Evolutionary conservation across 2,113 vertebrate genomes (phyloP), one percentile per base, ranked within the genome.

Genomic region (Rhadina sibilatrix): DNA sequence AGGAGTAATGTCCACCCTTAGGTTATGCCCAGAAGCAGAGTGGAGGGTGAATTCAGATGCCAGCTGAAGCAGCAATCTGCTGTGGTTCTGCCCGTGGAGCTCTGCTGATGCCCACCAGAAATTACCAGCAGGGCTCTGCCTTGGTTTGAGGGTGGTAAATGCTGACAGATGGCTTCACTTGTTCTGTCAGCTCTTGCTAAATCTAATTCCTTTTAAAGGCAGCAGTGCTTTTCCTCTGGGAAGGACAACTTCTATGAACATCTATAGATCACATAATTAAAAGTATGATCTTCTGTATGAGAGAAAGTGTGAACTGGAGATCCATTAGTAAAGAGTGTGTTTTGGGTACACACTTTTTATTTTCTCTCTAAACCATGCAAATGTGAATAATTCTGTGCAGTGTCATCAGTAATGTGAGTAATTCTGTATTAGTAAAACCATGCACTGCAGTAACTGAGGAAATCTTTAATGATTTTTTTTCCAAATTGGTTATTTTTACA

Each of bases 1-100:
- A 53, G 22, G 5, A 71, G 15, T 9, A 7, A 14, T 0, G 0
- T 30, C 13, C 16, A 24, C 9, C 24, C 54, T 79, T 37, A 49
- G 54, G 11, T 17, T 22, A 25, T 6, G 5, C 30, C n/a, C 33
- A 65, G 22, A 59, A 85, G 8, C 3, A 65, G 44, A 56, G 25
- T 1, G 5, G 25, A 70, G 8, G 6, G 28, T 57, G 54, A 65
- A 20, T 83, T 53, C 21, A 46, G 31, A 66, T 0, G 1, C 4
- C 57, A 77, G 25, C 9, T n/a, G 28, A 72, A 75, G 49, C 25
- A 80, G 25, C 19, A 49, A 7, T 12, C 23, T 72, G 42, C 28
- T 33, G 9, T 56, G 1, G 1, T 37, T 66, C 53, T 64, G 57
- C 40, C 40, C 9, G 9, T 24, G 23, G 35, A 85, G 5, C 24